Evolutionary conservation across 2,113 vertebrate genomes (phyloP).

Genomic region (Elaphurus davidianus): DNA sequence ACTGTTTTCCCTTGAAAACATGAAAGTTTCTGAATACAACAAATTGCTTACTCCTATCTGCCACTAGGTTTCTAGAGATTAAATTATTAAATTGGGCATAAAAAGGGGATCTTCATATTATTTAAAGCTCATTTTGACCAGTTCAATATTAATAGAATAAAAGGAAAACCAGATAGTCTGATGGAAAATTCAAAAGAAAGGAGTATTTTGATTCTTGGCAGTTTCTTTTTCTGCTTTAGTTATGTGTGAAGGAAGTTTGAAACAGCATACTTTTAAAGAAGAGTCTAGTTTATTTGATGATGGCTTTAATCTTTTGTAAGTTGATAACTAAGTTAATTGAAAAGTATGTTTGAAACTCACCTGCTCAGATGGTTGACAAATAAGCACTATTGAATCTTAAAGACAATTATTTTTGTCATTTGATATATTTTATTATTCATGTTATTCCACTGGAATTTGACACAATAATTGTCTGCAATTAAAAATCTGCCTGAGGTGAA

Average conservation of each 20-base stretch:
- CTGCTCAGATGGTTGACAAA: constrained; percentile 61
- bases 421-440: not conserved
- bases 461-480: constrained; percentile 21
- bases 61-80: not conserved
- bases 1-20: not conserved
- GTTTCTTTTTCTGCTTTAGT: constrained; percentile 11
- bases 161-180: not conserved
- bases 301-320: not conserved
- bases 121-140: not conserved
- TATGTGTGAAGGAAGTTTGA: constrained; percentile 32
- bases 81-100: not conserved
- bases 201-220: not conserved
- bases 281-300: not conserved
- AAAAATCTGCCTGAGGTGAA: not conserved
- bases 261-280: not conserved
- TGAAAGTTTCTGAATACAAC: not conserved
- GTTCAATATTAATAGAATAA: not conserved
- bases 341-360: constrained; percentile 62
- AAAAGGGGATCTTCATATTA: not conserved
- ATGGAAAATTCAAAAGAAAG: not conserved
- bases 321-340: constrained; percentile 9
- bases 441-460: not conserved
- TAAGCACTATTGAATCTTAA: constrained; percentile 40
- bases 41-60: not conserved
- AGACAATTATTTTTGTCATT: constrained; percentile 2